Evolutionary conservation across 2,797 vertebrate species (phyloP).

Genomic region (Dryobates pubescens): DNA sequence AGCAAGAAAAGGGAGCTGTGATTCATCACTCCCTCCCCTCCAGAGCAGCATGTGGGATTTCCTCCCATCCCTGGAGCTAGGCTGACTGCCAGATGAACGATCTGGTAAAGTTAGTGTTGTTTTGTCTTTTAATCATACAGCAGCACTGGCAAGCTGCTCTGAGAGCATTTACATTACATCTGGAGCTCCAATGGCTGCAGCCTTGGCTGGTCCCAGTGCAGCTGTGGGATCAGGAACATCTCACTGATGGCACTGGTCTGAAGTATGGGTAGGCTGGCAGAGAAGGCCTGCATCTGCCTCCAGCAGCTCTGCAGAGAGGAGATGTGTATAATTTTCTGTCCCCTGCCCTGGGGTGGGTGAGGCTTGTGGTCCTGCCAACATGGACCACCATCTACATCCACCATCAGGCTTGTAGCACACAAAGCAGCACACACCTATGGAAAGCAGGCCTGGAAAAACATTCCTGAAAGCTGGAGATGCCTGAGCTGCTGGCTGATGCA

Average conservation of each 20-base stretch:
- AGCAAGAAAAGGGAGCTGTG: not conserved
- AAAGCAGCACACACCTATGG: not conserved
- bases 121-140: slow-evolving; percentile 45
- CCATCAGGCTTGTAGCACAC: accelerated
- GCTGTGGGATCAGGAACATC: slow-evolving; percentile 30
- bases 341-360: not conserved
- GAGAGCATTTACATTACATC: slow-evolving; percentile 41
- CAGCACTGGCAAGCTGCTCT: slow-evolving; percentile 34
- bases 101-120: slow-evolving; percentile 13
- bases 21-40: not conserved
- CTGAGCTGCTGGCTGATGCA: not conserved
- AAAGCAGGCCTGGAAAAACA: not conserved
- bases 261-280: not conserved
- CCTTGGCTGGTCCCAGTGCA: not conserved
- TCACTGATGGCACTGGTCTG: not conserved
- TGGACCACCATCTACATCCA: not conserved
- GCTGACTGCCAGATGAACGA: slow-evolving; percentile 33
- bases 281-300: not conserved
- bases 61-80: slow-evolving; percentile 28
- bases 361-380: accelerated
- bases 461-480: not conserved
- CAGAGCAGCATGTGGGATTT: slow-evolving; percentile 21
- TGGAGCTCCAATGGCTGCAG: slow-evolving; percentile 8
- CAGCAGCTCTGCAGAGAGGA: not conserved
- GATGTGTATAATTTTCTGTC: not conserved